Percentiles rank a stretch among this genome's conserved stretches.
phyloP scores from a whole-genome alignment of 2,113 vertebrate species.

The Oceanodroma tethys region DNA sequence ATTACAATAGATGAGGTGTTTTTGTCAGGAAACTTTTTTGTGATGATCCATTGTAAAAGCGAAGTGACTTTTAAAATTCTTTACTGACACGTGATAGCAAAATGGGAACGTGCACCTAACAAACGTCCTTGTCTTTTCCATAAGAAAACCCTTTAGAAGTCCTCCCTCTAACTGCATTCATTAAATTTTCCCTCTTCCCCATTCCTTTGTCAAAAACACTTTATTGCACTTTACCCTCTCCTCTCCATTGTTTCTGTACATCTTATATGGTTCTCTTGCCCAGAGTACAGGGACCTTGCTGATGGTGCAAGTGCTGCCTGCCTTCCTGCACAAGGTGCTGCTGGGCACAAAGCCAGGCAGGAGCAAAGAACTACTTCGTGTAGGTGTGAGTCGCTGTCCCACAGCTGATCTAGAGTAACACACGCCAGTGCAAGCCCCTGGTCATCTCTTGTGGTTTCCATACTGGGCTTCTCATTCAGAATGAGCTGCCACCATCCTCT shows the following conservation, averaged over 20 bases:
- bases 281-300: not conserved
- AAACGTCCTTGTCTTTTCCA: not conserved
- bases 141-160: not conserved
- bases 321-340: not conserved
- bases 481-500: not conserved
- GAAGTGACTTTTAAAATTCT: not conserved
- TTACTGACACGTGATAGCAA: not conserved
- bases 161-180: not conserved
- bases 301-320: not conserved
- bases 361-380: not conserved
- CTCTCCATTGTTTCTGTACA: not conserved
- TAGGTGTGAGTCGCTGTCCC: not conserved
- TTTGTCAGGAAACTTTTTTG: not conserved
- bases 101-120: not conserved
- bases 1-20: not conserved
- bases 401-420: not conserved
- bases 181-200: not conserved
- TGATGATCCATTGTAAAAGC: not conserved
- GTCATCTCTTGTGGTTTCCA: not conserved
- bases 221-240: not conserved
- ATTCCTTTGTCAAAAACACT: not conserved
- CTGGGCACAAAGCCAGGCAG: not conserved
- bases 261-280: not conserved
- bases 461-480: not conserved
- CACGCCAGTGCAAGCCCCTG: not conserved